Conservation (phyloP, 2,888 invertebrate species). For the Scaptodrosophila latifasciaeformis region DNA sequence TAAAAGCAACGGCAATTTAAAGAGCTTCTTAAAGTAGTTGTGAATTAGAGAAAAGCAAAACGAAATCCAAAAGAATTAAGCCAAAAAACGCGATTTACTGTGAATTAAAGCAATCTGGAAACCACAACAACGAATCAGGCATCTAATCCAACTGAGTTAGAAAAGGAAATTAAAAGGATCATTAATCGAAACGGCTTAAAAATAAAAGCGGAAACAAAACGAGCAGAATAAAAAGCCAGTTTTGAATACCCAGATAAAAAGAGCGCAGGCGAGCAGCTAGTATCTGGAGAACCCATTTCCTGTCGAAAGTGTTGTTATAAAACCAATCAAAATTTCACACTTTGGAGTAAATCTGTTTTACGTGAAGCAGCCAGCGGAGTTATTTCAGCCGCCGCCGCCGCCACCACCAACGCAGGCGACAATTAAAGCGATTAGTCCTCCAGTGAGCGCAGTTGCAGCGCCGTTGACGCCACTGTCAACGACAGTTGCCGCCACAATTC, state of each 20-base stretch:
- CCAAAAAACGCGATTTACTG: neutral
- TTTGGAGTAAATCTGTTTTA: conserved; percentile 76
- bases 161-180: neutral
- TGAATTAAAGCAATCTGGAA: no score
- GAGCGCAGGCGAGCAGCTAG: neutral
- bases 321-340: conserved; percentile 75
- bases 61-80: neutral
- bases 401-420: conserved; percentile 72
- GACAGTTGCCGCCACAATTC: conserved; percentile 69
- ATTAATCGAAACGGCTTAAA: neutral
- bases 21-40: conserved; percentile 72
- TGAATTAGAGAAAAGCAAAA: conserved; percentile 60
- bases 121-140: conserved; percentile 4
- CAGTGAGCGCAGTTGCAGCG: conserved; percentile 63
- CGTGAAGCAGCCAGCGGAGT: conserved; percentile 75
- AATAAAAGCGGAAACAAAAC: neutral
- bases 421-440: conserved; percentile 75
- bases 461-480: conserved; percentile 64
- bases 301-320: conserved; percentile 70
- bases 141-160: neutral
- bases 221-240: conserved; percentile 4
- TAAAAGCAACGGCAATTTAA: conserved; percentile 40
- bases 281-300: no score
- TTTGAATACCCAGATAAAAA: no score
- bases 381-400: conserved; percentile 72